phyloP scores from a whole-genome alignment of 2,888 invertebrate species.

The Podotricha telesiphe region DNA sequence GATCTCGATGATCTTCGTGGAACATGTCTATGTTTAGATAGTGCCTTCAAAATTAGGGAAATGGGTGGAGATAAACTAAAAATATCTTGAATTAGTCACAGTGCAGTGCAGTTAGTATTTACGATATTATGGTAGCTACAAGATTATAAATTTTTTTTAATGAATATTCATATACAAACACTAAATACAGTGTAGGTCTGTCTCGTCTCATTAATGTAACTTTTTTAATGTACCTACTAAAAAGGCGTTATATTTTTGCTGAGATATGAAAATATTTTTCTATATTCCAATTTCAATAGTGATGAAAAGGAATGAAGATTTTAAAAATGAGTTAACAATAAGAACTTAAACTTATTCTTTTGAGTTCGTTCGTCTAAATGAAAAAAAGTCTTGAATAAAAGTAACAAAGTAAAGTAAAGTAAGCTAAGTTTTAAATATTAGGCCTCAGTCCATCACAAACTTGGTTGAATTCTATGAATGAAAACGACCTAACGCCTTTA shows the following conservation, averaged over 20 bases:
- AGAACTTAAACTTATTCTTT: slow-evolving; percentile 1
- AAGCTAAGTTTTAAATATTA: slow-evolving; percentile 18
- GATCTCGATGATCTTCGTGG: no score
- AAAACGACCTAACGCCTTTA: neutral
- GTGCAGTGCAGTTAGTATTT: no score
- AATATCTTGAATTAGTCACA: no score
- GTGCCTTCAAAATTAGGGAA: no score
- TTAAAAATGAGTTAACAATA: neutral
- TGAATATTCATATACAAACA: no score
- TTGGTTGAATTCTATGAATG: slow-evolving; percentile 10
- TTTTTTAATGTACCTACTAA: no score
- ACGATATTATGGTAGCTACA: no score
- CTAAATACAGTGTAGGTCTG: no score
- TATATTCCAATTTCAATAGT: neutral
- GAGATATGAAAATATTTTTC: neutral
- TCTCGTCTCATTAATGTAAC: no score
- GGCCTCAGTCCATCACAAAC: slow-evolving; percentile 26
- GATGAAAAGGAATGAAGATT: neutral
- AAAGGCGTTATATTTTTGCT: no score
- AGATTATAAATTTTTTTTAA: neutral
- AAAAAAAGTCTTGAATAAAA: neutral
- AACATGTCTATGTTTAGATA: no score
- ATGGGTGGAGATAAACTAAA: no score
- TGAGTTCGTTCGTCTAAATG: neutral
- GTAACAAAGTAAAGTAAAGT: slow-evolving; percentile 2